phyloP scores from a whole-genome alignment of 1,140 invertebrate species.

The Ephestia elutella region DNA sequence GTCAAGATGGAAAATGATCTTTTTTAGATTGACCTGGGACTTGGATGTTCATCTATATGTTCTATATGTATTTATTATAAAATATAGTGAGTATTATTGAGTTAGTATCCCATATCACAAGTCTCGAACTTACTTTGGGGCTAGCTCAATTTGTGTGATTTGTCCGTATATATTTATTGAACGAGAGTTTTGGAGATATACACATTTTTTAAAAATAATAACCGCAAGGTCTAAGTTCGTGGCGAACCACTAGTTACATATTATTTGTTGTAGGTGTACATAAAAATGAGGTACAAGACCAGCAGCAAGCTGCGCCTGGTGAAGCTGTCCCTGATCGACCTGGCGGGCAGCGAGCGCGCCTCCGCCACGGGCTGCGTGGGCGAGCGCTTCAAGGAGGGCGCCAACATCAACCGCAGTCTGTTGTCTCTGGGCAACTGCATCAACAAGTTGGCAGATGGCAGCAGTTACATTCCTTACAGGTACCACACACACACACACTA shows the following conservation, averaged over 20 bases:
- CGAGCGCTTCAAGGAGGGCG: conserved; percentile 91
- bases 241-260: background rate
- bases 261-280: conserved; percentile 73
- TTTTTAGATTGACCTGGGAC: too few species aligned
- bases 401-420: conserved; percentile 95
- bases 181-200: too few species aligned
- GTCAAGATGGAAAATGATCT: too few species aligned
- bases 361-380: conserved; percentile 86
- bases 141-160: too few species aligned
- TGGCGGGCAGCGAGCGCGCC: conserved; percentile 94
- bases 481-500: too few species aligned
- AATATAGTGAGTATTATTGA: too few species aligned
- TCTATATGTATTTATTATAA: too few species aligned
- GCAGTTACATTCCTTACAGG: conserved; percentile 89
- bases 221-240: background rate
- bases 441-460: conserved; percentile 88
- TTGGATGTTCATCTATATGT: too few species aligned
- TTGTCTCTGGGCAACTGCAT: conserved; percentile 96
- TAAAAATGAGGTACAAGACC: conserved; percentile 79
- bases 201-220: too few species aligned
- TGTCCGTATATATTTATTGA: too few species aligned
- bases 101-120: too few species aligned
- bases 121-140: too few species aligned
- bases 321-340: conserved; percentile 95
- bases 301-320: conserved; percentile 78